phyloP scores from a whole-genome alignment of 2,113 vertebrate species.

The Sisor rabdophorus region DNA sequence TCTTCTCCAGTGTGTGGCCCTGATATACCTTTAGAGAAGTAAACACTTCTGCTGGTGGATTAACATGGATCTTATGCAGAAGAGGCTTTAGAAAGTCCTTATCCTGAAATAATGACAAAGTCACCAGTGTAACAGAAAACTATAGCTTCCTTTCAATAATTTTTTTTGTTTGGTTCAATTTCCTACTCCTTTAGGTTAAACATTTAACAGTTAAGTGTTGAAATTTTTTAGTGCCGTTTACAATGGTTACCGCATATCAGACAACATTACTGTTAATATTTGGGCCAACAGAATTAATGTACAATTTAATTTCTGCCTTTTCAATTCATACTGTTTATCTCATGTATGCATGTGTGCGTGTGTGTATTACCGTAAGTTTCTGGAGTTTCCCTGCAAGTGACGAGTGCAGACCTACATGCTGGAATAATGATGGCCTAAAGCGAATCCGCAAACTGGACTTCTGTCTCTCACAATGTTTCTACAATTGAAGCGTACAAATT shows the following conservation, averaged over 20 bases:
- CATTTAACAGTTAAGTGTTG: too few relatives aligned
- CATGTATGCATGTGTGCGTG: background rate
- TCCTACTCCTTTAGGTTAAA: too few relatives aligned
- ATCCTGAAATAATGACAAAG: slow-evolving; percentile 72
- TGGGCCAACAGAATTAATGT: too few relatives aligned
- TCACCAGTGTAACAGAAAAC: too few relatives aligned
- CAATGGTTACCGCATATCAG: too few relatives aligned
- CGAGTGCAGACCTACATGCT: slow-evolving; percentile 95
- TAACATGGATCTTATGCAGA: slow-evolving; percentile 95
- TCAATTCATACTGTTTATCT: background rate
- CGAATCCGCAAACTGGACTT: slow-evolving; percentile 94
- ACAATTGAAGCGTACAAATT: background rate
- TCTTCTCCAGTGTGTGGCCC: slow-evolving; percentile 93
- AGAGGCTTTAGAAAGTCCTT: slow-evolving; percentile 98
- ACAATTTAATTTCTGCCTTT: background rate
- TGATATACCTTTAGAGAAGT: slow-evolving; percentile 98
- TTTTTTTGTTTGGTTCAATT: too few relatives aligned
- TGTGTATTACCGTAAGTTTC: slow-evolving; percentile 86
- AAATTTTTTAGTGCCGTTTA: too few relatives aligned
- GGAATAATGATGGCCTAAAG: slow-evolving; percentile 96
- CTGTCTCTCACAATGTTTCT: slow-evolving; percentile 97
- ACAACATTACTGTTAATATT: too few relatives aligned
- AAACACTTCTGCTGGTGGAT: slow-evolving; percentile 93
- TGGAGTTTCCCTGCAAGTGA: slow-evolving; percentile 96
- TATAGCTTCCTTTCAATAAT: too few relatives aligned